Evolutionary conservation across 2,888 invertebrate species (phyloP), one percentile per base, ranked within the genome.

Genomic region (Hydrotaea cyrtoneurina): DNA sequence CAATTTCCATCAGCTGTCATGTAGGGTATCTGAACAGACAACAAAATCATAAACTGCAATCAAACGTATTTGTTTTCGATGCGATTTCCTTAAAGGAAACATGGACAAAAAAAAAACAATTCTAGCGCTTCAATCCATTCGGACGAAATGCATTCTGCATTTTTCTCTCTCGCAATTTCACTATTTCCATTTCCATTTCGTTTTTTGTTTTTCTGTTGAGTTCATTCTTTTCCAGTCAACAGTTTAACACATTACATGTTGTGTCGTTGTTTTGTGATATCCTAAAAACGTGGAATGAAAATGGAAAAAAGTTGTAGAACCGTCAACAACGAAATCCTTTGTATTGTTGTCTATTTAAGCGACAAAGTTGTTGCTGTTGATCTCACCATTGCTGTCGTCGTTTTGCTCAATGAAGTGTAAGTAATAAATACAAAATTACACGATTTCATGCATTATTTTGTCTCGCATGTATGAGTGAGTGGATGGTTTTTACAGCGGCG

Each of bases 391-490:
- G 77, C 69, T 62, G 74, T 80, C 72, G 81, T 83, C 83, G 75
- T 76, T 80, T 69, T 77, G 69, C 43, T 64, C 76, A 76, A 79
- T 83, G 79, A 86, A 81, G 57, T 80, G 71, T 26, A 76, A 82
- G 73, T 69, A 81, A 86, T 86, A 83, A 82, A 86, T 86, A 86
- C 78, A 80, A 74, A 81, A 82, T 75, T 81, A 64, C 73, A 78
- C 78, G 73, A 80, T 79, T 80, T 31, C 17, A 13, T 43, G 62
- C 31, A 53, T 71, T 71, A 50, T n/a, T 23, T 53, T 26, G 26
- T 10, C 31, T 31, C 23, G 75, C 19, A 57, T 78, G 73, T 82
- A 76, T 43, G 31, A 15, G 39, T 78, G 74, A 64, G 31, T 82
- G 83, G 10, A 43, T 55, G n/a, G n/a, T n/a, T n/a, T n/a, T n/a